Evolutionary conservation across 2,888 invertebrate genomes (phyloP).

Genomic region (Cartodere bifasciata): DNA sequence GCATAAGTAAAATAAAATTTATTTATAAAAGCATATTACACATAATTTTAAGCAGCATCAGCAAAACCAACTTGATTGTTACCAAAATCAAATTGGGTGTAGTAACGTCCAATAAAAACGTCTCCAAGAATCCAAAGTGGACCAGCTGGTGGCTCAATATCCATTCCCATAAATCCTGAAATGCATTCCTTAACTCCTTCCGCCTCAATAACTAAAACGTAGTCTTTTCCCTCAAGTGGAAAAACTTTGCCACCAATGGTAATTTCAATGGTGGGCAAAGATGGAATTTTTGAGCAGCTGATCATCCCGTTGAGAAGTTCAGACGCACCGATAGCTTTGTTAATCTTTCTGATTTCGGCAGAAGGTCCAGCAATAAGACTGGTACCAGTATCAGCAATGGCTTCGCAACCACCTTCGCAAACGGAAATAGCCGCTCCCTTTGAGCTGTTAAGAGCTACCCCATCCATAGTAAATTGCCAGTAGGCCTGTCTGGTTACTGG

Average conservation of each 20-base stretch:
- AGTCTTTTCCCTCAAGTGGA: conserved; percentile 69
- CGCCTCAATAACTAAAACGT: conserved; percentile 80
- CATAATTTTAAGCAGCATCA: too few relatives aligned
- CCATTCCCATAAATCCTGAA: conserved; percentile 93
- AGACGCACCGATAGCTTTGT: conserved; percentile 70
- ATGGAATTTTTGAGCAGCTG: conserved; percentile 65
- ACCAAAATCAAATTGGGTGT: conserved; percentile 89
- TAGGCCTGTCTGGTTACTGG: conserved; percentile 78
- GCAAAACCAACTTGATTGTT: conserved; percentile 87
- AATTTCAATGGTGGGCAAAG: conserved; percentile 70
- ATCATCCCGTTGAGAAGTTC: conserved; percentile 68
- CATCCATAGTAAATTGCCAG: conserved; percentile 95
- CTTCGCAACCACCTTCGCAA: conserved; percentile 77
- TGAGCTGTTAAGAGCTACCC: conserved; percentile 41
- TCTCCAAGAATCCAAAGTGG: conserved; percentile 98
- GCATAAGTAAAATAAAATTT: too few relatives aligned
- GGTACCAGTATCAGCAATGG: conserved; percentile 94
- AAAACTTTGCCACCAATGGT: conserved; percentile 63
- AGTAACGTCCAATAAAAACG: conserved; percentile 92
- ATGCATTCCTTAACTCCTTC: conserved; percentile 67
- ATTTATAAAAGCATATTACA: too few relatives aligned
- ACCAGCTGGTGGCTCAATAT: conserved; percentile 86
- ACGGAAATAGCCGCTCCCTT: too few relatives aligned
- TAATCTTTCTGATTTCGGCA: conserved; percentile 66
- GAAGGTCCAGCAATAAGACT: conserved; percentile 88